phyloP scores from a whole-genome alignment of 2,888 invertebrate genomes.

The Ophion ventricosus region DNA sequence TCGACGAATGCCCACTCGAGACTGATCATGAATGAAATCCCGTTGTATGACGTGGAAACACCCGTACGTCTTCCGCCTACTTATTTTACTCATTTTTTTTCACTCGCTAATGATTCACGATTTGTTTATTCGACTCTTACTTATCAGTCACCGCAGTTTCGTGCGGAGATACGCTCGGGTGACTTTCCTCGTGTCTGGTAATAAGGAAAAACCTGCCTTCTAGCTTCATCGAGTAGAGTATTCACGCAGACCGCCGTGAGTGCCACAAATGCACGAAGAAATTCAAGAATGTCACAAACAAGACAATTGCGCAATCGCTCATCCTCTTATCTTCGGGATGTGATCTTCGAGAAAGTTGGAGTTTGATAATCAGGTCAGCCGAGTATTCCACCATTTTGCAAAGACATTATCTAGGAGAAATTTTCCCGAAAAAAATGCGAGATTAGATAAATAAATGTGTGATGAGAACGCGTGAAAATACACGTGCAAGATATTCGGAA shows the following conservation, averaged over 20 bases:
- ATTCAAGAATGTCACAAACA: neutral
- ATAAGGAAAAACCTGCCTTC: neutral
- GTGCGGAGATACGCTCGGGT: neutral
- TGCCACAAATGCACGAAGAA: neutral
- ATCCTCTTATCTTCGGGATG: neutral
- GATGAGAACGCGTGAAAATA: neutral
- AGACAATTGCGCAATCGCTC: neutral
- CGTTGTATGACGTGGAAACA: neutral
- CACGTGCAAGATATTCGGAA: neutral
- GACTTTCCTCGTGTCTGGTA: neutral
- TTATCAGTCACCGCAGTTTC: neutral
- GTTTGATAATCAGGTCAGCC: neutral
- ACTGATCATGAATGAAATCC: conserved; percentile 42
- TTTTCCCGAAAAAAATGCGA: neutral
- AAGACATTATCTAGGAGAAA: neutral
- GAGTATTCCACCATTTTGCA: neutral
- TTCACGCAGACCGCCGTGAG: neutral
- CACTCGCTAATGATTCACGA: neutral
- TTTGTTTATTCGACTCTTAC: neutral
- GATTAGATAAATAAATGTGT: conserved; percentile 3
- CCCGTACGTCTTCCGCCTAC: neutral
- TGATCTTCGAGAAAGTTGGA: neutral
- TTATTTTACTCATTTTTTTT: neutral
- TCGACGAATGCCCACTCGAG: conserved; percentile 3
- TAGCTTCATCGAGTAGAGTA: neutral